Evolutionary conservation across 1,140 invertebrate genomes (phyloP).

Genomic region (Drosophila quadrilineata): DNA sequence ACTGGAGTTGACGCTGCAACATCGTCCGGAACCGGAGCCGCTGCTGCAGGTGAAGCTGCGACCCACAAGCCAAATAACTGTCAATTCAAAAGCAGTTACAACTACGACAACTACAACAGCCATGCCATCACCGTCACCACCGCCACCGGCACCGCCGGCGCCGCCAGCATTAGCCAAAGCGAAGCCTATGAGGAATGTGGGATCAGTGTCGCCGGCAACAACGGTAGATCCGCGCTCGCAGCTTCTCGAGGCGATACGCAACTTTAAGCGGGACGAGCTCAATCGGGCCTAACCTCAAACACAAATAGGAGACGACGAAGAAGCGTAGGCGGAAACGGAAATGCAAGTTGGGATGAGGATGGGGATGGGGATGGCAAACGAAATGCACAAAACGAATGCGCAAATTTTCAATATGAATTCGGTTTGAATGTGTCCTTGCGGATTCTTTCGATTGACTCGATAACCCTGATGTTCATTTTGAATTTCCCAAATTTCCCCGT

Average conservation of each 20-base stretch:
- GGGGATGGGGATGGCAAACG: constrained; percentile 4
- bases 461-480: no score
- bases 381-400: constrained; percentile 51
- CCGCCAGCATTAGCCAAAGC: constrained; percentile 80
- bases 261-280: constrained; percentile 82
- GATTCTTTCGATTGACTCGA: no score
- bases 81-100: neutral
- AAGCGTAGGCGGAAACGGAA: neutral
- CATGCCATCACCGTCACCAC: constrained; percentile 6
- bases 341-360: neutral
- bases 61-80: constrained; percentile 11
- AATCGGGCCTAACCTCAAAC: constrained; percentile 47
- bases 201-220: constrained; percentile 37
- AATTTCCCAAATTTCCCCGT: neutral
- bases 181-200: constrained; percentile 39
- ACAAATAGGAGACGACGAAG: neutral
- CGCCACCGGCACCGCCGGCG: constrained; percentile 75
- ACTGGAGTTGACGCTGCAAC: constrained; percentile 54
- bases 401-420: constrained; percentile 26
- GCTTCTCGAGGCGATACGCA: constrained; percentile 88
- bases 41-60: constrained; percentile 52
- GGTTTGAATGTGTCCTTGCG: constrained; percentile 3
- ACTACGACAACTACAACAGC: constrained; percentile 1
- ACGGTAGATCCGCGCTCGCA: constrained; percentile 84
- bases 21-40: neutral